phyloP scores from a whole-genome alignment of 2,113 vertebrate species.

The Colius striatus region DNA sequence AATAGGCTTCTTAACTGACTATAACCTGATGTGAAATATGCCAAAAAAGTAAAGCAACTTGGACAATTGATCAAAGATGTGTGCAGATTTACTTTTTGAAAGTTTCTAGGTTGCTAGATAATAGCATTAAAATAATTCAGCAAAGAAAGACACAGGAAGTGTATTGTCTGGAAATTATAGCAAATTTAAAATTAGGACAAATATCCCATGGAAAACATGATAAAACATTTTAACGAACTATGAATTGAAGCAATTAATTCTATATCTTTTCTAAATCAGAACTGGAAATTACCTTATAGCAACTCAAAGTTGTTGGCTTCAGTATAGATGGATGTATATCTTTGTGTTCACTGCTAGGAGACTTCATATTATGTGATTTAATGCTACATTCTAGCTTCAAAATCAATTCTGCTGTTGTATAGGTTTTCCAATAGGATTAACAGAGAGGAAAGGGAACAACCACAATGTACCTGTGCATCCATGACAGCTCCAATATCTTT shows the following conservation, averaged over 20 bases:
- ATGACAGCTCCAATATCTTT: not conserved
- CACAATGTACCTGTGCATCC: not conserved
- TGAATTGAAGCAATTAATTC: not conserved
- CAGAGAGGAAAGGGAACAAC: not conserved
- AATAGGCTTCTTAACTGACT: not conserved
- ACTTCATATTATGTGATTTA: not conserved
- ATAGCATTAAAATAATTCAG: not conserved
- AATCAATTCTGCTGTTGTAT: not conserved
- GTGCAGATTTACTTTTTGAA: not conserved
- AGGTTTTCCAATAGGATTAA: not conserved
- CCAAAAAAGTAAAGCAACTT: not conserved
- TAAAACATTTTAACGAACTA: not conserved
- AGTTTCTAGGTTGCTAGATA: not conserved
- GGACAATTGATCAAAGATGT: not conserved
- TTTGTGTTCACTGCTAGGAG: not conserved
- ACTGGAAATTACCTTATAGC: not conserved
- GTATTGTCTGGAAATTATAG: not conserved
- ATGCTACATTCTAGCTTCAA: not conserved
- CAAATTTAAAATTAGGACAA: not conserved
- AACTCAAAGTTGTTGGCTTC: not conserved
- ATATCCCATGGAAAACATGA: not conserved
- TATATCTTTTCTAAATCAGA: not conserved
- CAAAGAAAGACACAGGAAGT: not conserved
- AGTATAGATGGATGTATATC: not conserved
- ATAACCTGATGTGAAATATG: not conserved